phyloP scores from a whole-genome alignment of 2,797 vertebrate species.

The Loriculus beryllinus region DNA sequence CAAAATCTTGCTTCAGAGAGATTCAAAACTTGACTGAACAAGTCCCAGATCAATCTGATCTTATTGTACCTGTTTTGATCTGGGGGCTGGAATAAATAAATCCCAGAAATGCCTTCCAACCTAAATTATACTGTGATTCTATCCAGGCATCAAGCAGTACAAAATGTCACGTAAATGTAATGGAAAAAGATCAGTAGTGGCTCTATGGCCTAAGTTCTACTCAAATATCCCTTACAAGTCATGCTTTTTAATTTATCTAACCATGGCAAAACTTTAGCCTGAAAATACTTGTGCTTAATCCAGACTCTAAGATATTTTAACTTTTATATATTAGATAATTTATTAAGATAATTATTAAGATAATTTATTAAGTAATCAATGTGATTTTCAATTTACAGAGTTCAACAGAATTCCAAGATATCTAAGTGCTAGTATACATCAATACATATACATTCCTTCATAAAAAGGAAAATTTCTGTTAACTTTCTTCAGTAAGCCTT shows the following conservation, averaged over 20 bases:
- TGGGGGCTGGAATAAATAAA: neutral
- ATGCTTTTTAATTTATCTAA: neutral
- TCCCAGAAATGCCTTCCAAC: neutral
- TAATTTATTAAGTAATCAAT: neutral
- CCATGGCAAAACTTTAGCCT: neutral
- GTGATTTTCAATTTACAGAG: neutral
- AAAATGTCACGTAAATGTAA: neutral
- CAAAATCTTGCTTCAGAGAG: neutral
- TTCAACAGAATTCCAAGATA: neutral
- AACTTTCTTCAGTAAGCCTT: neutral
- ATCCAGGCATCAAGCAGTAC: neutral
- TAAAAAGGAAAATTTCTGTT: neutral
- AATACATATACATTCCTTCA: neutral
- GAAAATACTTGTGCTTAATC: neutral
- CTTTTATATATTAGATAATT: neutral
- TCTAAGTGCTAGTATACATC: neutral
- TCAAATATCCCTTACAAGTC: neutral
- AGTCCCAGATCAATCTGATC: neutral
- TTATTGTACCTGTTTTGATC: neutral
- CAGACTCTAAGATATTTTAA: neutral
- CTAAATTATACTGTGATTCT: neutral
- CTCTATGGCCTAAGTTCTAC: neutral
- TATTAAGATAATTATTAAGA: neutral
- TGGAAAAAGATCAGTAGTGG: neutral
- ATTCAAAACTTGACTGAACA: neutral